These are phyloP conservation scores for Drosophila busckii DNA, from an alignment of 1,140 invertebrate species.

Conservation along the genomic window DNA sequence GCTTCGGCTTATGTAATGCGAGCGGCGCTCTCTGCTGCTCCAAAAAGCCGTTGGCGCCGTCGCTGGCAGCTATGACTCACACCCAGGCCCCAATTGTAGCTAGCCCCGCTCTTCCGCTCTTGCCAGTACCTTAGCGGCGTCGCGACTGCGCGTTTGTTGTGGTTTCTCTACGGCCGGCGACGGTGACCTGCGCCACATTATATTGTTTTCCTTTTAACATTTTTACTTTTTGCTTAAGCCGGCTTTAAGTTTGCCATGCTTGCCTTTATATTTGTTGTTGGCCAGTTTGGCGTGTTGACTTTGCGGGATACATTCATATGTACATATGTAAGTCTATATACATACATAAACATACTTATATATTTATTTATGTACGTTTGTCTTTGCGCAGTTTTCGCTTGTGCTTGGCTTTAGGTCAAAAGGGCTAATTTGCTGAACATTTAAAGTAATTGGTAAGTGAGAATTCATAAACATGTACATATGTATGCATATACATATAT, in stretches of 20 bases:
- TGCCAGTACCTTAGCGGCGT: conserved; percentile 7
- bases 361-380: background rate
- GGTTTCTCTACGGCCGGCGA: conserved; percentile 52
- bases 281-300: conserved; percentile 38
- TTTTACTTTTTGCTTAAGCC: conserved; percentile 40
- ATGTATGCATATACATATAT: no score
- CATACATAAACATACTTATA: conserved; percentile 1
- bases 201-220: conserved; percentile 15
- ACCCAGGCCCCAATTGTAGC: conserved; percentile 34
- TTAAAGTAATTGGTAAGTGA: no score
- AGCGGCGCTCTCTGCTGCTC: conserved; percentile 30
- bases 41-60: conserved; percentile 47
- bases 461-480: no score
- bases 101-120: background rate
- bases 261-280: conserved; percentile 12
- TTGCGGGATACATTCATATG: conserved; percentile 13
- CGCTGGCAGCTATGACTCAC: conserved; percentile 40
- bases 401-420: no score
- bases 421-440: no score
- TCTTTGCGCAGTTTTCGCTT: conserved; percentile 22
- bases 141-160: conserved; percentile 62
- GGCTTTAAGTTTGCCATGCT: conserved; percentile 46
- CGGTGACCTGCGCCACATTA: conserved; percentile 18
- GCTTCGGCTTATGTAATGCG: conserved; percentile 55
- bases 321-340: background rate